These are phyloP conservation scores for Cynocephalus volans DNA, from an alignment of 2,113 vertebrate species.

Conservation along the genomic window DNA sequence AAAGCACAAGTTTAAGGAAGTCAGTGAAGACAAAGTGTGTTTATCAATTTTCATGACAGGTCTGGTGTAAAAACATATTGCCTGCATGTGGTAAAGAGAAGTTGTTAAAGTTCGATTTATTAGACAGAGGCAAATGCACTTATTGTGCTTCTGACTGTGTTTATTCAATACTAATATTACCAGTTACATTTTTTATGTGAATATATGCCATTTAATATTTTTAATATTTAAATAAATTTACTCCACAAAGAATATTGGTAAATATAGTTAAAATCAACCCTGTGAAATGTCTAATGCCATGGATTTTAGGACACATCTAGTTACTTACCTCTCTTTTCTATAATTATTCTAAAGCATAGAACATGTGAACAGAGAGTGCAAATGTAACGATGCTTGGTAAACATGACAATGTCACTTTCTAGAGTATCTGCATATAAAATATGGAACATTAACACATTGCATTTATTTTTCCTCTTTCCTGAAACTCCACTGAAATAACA, in stretches of 20 bases:
- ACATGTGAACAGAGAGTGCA: background rate
- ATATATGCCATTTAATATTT: background rate
- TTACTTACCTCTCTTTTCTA: background rate
- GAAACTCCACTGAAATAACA: background rate
- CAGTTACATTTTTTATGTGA: background rate
- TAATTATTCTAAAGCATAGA: background rate
- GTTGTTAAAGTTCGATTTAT: constrained; percentile 77
- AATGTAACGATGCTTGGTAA: background rate
- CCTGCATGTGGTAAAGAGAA: constrained; percentile 56
- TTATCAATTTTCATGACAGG: constrained; percentile 71
- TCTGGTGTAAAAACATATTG: constrained; percentile 63
- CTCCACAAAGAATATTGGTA: background rate
- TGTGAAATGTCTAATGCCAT: background rate
- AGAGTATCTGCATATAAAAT: background rate
- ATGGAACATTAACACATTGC: background rate
- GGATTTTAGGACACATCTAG: background rate
- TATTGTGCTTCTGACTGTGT: background rate
- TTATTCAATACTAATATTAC: background rate
- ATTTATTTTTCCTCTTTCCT: background rate
- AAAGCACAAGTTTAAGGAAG: background rate
- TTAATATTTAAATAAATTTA: background rate
- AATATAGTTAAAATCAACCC: background rate
- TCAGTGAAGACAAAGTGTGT: background rate
- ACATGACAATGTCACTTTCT: background rate
- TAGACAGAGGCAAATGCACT: constrained; percentile 35